Base-by-base conservation (phyloP, 2,113 vertebrate species). In the Speoplatyrhinus poulsoni region DNA sequence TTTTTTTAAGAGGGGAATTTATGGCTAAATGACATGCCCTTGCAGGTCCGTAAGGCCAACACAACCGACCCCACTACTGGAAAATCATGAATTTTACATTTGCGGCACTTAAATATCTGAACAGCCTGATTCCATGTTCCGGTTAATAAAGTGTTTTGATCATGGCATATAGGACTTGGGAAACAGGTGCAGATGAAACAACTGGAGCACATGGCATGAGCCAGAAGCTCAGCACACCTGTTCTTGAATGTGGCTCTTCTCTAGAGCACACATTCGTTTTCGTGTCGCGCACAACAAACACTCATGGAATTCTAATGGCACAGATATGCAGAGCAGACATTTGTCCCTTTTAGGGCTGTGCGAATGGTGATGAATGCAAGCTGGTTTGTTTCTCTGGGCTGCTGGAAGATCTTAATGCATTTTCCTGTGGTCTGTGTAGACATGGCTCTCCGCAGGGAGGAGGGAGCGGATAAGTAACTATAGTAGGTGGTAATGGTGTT, bases 301-400 rank as follows among this genome's bases (percentile, higher is more conserved):
- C 62, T 65, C 70, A 70, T 85, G 71, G 83, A 61, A 80, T 86
- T 88, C 86, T 86, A 90, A 90, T 85, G 80, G 86, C 80, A 62
- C 75, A 26, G 82, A 85, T 84, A 85, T 77, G 78, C 83, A 85
- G 78, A 90, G 82, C 77, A 86, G 85, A 78, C 80, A 87, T 91
- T 90, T 86, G 81, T 88, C 85, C 83, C 84, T 88, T 89, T 89
- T 88, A 80, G 84, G 76, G 82, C 82, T 73, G 75, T 75, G 77
- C 70, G 81, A 69, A 88, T 85, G 75, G 81, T 86, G 85, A 88
- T 89, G 84, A 86, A 91, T 91, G 84, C 71, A 87, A 84, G 85
- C 73, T 70, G 80, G 76, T 83, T 79, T 83, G 77, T 74, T 82
- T 83, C 85, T 74, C 75, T 81, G 58, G 65, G 80, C 83, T 81